These are phyloP conservation scores for Philonicus albiceps DNA, from an alignment of 2,888 invertebrate genomes.

Conservation along the genomic window DNA sequence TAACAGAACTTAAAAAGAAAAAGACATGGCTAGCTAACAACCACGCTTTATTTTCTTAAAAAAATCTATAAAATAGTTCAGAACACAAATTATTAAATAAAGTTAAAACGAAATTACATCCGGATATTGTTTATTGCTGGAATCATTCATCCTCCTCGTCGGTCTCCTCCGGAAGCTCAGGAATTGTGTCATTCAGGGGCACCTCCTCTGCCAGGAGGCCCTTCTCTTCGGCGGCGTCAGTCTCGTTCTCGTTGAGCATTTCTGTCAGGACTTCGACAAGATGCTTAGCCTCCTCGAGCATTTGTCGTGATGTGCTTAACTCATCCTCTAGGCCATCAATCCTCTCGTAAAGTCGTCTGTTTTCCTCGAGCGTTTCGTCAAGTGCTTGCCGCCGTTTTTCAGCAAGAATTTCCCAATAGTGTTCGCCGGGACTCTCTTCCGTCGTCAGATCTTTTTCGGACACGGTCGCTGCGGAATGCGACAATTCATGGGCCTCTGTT, in stretches of 20 bases:
- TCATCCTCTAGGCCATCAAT: constrained; percentile 65
- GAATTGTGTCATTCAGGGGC: background rate
- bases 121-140: background rate
- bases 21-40: background rate
- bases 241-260: constrained; percentile 70
- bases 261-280: constrained; percentile 81
- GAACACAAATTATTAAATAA: constrained; percentile 8
- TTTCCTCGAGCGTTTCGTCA: constrained; percentile 77
- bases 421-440: constrained; percentile 73
- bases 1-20: background rate
- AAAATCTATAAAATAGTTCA: background rate
- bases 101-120: background rate
- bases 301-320: constrained; percentile 73
- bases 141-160: background rate
- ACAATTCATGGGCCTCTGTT: constrained; percentile 56
- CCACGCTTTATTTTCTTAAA: background rate
- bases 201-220: background rate
- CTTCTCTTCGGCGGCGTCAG: constrained; percentile 57
- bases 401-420: constrained; percentile 79
- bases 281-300: constrained; percentile 77
- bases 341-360: constrained; percentile 68
- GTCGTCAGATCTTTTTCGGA: constrained; percentile 75
- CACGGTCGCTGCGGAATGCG: constrained; percentile 59
- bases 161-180: background rate
- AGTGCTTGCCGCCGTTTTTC: constrained; percentile 77